Conservation (phyloP, 2,113 vertebrate species). For the Lophotis ruficrista region DNA sequence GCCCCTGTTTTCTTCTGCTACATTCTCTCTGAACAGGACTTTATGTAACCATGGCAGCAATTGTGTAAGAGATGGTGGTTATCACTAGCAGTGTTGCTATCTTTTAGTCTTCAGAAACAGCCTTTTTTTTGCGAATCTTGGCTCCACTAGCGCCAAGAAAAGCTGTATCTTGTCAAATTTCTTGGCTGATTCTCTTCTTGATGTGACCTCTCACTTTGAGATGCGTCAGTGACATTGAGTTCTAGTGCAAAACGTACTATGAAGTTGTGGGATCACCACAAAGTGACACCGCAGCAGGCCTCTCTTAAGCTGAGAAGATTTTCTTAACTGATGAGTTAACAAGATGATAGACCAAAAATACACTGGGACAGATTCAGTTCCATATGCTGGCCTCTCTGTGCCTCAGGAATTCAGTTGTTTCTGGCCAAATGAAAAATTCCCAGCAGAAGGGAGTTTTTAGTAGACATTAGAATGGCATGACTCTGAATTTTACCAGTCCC, state of each 20-base stretch:
- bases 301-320: slow-evolving; percentile 1
- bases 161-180: slow-evolving; percentile 69
- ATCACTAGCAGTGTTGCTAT: slow-evolving; percentile 12
- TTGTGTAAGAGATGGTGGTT: slow-evolving; percentile 26
- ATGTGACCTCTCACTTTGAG: slow-evolving; percentile 61
- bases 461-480: neutral
- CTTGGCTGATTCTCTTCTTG: slow-evolving; percentile 57
- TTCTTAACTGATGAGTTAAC: slow-evolving; percentile 60
- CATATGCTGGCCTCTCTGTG: neutral
- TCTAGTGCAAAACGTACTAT: slow-evolving; percentile 24
- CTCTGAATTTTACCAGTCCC: neutral
- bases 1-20: neutral
- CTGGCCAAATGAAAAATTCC: slow-evolving; percentile 27
- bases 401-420: slow-evolving; percentile 3
- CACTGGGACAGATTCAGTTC: slow-evolving; percentile 18
- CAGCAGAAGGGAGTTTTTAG: neutral
- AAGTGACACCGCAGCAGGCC: neutral
- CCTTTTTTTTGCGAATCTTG: slow-evolving; percentile 1
- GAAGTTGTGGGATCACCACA: slow-evolving; percentile 35
- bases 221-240: slow-evolving; percentile 63
- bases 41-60: slow-evolving; percentile 9
- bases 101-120: slow-evolving; percentile 23
- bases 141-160: slow-evolving; percentile 29
- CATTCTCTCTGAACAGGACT: neutral
- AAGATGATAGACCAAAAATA: slow-evolving; percentile 40